A percentile compares a stretch with the other conserved stretches of the same genome.
Conservation (phyloP, 2,113 vertebrate genomes). For the Spilogale gracilis region DNA sequence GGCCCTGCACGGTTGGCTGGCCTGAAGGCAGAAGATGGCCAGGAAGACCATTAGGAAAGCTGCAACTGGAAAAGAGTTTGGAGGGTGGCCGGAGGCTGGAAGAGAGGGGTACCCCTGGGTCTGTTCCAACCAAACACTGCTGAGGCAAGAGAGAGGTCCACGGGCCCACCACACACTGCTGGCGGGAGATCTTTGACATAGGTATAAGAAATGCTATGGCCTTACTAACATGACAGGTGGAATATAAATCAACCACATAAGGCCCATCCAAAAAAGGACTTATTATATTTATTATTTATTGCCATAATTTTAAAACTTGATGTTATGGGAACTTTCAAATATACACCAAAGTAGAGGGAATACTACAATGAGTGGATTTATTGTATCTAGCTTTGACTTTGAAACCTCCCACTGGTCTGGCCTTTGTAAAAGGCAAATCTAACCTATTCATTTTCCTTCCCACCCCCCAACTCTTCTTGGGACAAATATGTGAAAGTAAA, state of each 20-base stretch:
- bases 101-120: background rate
- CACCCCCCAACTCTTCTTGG: background rate
- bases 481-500: constrained; percentile 18
- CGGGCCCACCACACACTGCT: background rate
- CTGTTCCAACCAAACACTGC: background rate
- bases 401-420: background rate
- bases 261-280: background rate
- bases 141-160: background rate
- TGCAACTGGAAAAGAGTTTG: background rate
- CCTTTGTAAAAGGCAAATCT: constrained; percentile 33
- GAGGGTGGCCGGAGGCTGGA: background rate
- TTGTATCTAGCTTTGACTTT: constrained; percentile 12
- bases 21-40: background rate
- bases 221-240: background rate
- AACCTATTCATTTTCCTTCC: background rate
- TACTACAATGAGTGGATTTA: background rate
- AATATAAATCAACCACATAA: background rate
- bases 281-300: background rate
- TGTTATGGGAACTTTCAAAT: background rate
- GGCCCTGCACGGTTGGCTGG: no score
- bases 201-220: background rate
- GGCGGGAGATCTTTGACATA: background rate
- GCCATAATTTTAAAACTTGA: background rate
- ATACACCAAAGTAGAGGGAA: background rate
- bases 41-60: background rate